These are phyloP conservation scores for Melanostigma gelatinosum DNA, from an alignment of 2,113 vertebrate species.

Conservation along the genomic window DNA sequence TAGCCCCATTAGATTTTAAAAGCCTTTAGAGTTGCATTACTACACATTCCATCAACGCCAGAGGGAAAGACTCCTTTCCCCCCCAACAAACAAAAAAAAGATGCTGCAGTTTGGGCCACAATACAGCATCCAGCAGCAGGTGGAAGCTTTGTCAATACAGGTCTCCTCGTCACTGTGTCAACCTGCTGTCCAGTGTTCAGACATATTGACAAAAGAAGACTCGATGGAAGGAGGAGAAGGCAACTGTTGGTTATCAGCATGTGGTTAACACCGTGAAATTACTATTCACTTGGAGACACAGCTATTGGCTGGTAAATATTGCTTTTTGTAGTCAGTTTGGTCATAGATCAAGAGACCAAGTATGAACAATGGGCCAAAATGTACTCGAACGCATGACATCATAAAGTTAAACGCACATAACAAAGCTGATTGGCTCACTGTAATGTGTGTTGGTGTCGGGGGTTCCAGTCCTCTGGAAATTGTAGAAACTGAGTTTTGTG, in stretches of 20 bases:
- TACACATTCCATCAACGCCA: background rate
- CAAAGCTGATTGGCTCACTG: background rate
- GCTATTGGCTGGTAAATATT: conserved; percentile 22
- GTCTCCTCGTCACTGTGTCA: conserved; percentile 7
- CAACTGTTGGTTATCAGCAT: conserved; percentile 34
- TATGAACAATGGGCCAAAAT: background rate
- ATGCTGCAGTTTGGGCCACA: background rate
- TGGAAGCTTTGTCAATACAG: conserved; percentile 2
- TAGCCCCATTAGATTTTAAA: background rate
- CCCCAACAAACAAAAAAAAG: background rate
- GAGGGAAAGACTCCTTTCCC: background rate
- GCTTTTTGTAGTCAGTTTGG: conserved; percentile 8
- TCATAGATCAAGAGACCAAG: conserved; percentile 4
- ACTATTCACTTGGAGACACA: conserved; percentile 23
- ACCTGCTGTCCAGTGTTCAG: conserved; percentile 26
- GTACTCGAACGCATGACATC: background rate
- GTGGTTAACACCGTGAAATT: conserved; percentile 37
- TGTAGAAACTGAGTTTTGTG: background rate
- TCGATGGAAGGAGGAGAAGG: conserved; percentile 31
- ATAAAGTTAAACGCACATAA: background rate
- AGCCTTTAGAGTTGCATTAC: background rate
- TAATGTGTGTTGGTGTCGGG: background rate
- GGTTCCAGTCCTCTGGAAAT: background rate
- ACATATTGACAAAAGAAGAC: conserved; percentile 25
- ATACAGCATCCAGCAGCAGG: background rate